These are phyloP conservation scores for Synaphobranchus kaupii DNA, from an alignment of 2,797 vertebrate genomes.

Conservation along the genomic window DNA sequence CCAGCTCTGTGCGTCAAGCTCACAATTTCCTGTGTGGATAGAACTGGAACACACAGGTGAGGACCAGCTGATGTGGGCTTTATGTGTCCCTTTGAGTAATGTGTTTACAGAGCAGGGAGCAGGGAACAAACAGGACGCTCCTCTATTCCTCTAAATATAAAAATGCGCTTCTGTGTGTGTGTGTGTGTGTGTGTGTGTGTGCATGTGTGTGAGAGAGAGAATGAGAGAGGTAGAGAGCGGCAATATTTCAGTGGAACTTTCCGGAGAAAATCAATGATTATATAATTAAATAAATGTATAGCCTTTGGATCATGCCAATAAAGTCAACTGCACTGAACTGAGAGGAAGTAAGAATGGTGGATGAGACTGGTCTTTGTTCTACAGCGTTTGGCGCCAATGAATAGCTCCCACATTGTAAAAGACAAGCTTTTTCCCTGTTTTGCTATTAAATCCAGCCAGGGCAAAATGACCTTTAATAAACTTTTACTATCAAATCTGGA, in stretches of 20 bases:
- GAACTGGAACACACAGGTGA: background rate
- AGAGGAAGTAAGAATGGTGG: too few species aligned
- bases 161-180: background rate
- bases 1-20: background rate
- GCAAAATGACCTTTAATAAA: background rate
- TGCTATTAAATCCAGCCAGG: background rate
- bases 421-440: slow-evolving; percentile 40
- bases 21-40: background rate
- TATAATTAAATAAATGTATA: too few species aligned
- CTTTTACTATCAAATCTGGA: background rate
- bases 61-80: background rate
- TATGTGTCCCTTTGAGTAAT: background rate
- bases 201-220: background rate
- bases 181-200: slow-evolving; percentile 20
- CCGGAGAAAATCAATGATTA: too few species aligned
- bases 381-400: too few species aligned
- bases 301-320: too few species aligned
- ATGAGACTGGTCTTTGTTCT: too few species aligned
- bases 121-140: background rate
- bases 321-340: too few species aligned
- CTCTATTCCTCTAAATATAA: background rate
- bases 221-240: slow-evolving; percentile 44
- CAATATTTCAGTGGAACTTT: too few species aligned
- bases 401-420: too few species aligned
- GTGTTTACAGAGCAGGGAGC: background rate